These are phyloP conservation scores for Coptodon bakossiorum DNA, from an alignment of 2,113 vertebrate genomes.

Conservation along the genomic window DNA sequence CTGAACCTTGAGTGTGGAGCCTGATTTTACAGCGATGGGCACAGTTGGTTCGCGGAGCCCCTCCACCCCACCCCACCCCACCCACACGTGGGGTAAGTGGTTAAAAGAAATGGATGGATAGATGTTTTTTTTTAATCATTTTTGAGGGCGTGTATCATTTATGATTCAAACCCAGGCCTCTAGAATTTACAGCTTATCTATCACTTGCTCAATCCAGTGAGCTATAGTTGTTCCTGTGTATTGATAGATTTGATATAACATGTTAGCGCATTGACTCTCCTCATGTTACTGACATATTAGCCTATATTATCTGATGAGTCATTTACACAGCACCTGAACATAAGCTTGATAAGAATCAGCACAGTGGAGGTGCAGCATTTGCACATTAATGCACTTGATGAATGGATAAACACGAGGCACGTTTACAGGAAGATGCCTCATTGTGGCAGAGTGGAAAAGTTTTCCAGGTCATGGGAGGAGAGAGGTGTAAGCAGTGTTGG, in stretches of 20 bases:
- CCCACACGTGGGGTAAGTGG: background rate
- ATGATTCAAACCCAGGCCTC: background rate
- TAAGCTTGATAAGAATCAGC: background rate
- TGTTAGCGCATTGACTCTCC: background rate
- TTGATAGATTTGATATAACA: background rate
- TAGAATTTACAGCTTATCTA: background rate
- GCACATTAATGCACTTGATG: background rate
- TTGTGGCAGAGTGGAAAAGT: background rate
- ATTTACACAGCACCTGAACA: fast-evolving
- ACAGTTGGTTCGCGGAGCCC: background rate
- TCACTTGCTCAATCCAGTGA: background rate
- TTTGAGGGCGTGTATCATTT: background rate
- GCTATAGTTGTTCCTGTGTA: background rate
- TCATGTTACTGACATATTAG: background rate
- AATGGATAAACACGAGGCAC: background rate
- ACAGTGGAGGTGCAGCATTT: background rate
- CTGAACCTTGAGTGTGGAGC: background rate
- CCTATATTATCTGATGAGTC: background rate
- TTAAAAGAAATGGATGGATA: background rate
- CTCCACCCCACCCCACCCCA: background rate
- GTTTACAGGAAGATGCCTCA: background rate
- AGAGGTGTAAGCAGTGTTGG: background rate
- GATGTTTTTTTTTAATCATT: background rate
- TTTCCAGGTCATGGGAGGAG: background rate
- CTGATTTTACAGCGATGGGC: background rate